Base-by-base conservation (phyloP, 2,113 vertebrate genomes). In the Eulemur rufifrons region DNA sequence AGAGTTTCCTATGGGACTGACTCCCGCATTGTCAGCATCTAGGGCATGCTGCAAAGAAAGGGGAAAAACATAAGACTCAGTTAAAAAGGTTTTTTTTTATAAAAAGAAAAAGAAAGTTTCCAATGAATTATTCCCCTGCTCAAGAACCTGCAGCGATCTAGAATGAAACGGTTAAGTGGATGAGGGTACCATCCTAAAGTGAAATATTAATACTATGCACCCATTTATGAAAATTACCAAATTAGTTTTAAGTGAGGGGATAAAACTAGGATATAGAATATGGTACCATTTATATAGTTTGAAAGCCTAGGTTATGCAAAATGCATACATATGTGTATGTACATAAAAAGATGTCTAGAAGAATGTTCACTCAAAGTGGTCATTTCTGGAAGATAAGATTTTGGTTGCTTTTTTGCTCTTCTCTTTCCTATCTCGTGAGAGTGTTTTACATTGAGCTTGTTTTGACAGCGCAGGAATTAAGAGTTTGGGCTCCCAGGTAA, bases 1-100 rank as follows among this genome's bases (percentile, higher is more conserved):
- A 1, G 99, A 99, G 97, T 99, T 98, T 98, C 99, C 99, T 47
- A 99, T 96, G 0, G 99, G 99, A 98, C 99, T 99, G 96, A 99
- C 99, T 93, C 99, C 99, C 8, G 99, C 99, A 0, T 98, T 99
- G 95, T 99, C 99, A 21, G 99, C 99, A 37, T 99, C 99, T 20
- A 99, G 99, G 80, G 99, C 99, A 93, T 99, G 99, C 99, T 99
- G 98, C 86, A 97, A 87, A 97, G 69, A 97, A 93, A 98, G 86
- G 34, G 18, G 88, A 54, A 98, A 87, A 56, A 39, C 45, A 76
- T 86, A 37, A 98, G 92, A 61, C 63, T 91, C 29, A 0, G 80
- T 95, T 83, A 37, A 32, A 77, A 81, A 52, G 32, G 2, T 61
- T 29, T 39, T 63, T 47, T 66, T 12, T 4, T 45, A 15, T 39